phyloP scores from a whole-genome alignment of 2,113 vertebrate genomes.

The Opisthocomus hoazin region DNA sequence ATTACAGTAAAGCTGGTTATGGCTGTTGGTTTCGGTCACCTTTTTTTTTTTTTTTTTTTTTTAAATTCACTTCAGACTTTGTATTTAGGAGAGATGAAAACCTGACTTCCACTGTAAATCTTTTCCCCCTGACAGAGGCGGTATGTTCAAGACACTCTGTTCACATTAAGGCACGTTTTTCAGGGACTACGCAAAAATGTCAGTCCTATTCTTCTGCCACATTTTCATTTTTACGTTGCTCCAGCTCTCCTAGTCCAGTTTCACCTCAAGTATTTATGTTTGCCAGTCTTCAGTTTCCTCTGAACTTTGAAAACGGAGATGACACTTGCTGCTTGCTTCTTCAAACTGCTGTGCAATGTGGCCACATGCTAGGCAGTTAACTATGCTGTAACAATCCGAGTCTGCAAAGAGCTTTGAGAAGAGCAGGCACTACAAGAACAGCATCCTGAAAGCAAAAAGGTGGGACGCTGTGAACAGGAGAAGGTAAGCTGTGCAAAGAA shows the following conservation, averaged over 20 bases:
- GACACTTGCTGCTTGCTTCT: not conserved
- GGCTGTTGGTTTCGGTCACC: not conserved
- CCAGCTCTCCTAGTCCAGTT: not conserved
- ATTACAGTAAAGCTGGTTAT: not conserved
- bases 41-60: not conserved
- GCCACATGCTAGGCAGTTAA: not conserved
- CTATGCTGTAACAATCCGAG: accelerated
- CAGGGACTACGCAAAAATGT: not conserved
- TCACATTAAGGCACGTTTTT: not conserved
- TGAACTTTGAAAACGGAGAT: not conserved
- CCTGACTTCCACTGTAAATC: not conserved
- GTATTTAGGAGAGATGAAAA: not conserved
- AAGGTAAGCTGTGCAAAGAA: not conserved
- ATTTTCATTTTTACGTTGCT: not conserved
- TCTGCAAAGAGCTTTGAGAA: not conserved
- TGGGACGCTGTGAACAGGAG: not conserved
- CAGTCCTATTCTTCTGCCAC: not conserved
- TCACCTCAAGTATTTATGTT: not conserved
- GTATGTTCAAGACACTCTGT: not conserved
- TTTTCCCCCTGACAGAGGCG: not conserved
- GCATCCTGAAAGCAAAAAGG: not conserved
- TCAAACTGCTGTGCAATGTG: not conserved
- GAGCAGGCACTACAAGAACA: not conserved
- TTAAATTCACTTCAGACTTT: not conserved
- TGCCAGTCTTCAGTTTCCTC: not conserved